Base-by-base conservation (phyloP, 2,113 vertebrate species). In the Channa argus region DNA sequence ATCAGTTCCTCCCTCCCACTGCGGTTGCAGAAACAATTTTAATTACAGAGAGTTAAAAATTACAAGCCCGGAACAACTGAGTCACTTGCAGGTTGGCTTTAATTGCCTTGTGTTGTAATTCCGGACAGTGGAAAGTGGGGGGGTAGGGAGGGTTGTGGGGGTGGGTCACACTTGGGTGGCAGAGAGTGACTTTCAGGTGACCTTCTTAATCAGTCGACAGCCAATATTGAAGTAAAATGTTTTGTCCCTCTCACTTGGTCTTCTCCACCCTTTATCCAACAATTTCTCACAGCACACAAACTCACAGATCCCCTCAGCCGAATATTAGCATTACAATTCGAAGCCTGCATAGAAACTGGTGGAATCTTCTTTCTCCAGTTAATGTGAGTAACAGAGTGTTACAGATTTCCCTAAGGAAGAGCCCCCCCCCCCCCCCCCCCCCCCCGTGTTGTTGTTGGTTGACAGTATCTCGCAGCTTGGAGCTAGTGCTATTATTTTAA, bases 31-130 rank as follows among this genome's bases (percentile, higher is more conserved):
- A 88, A 92, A 92, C 86, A 83, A 80, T 91, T 91, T 94, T 92
- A 94, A 94, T 93, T 93, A 91, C 7, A 38, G 3, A 9, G n/a
- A 91, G 90, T 89, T 89, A 89, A 82, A 92, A 94, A 92, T 92
- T 91, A 94, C 53, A 84, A 93, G 83, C 74, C 66, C 55, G 74
- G 63, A 92, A 91, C 91, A 71, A 41, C 36, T 6, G 74, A 82
- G 87, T 88, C 34, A 24, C 74, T 63, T 82, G 74, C 87, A 88
- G 91, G 90, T 84, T 88, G 83, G 66, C 76, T 90, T 90, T 93
- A 92, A 92, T 91, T 91, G 84, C 89, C 86, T 79, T 59, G 67
- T 87, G 85, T 76, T 92, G 87, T 92, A 92, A 92, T 91, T 92
- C 80, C 24, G 81, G 80, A 83, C 86, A 66, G 74, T 75, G 34